Percentiles rank a stretch among this genome's conserved stretches.
Evolutionary conservation across 2,888 invertebrate species (phyloP).

Genomic region (Artemia sinica): DNA sequence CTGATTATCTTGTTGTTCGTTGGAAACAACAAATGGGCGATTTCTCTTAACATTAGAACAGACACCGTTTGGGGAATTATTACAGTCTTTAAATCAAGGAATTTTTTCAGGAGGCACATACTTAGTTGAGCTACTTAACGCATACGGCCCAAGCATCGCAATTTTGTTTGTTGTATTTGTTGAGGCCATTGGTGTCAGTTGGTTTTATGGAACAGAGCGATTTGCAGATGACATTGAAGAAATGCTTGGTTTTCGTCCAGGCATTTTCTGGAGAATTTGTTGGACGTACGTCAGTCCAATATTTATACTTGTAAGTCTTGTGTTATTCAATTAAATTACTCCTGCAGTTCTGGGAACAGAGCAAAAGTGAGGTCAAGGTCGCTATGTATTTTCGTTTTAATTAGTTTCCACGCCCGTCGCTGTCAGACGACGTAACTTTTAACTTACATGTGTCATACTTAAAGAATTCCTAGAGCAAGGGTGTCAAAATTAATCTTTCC

Average conservation of each 20-base stretch:
- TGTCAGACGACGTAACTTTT: too few relatives aligned
- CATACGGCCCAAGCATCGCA: constrained; percentile 69
- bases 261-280: constrained; percentile 60
- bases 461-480: too few relatives aligned
- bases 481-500: too few relatives aligned
- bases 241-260: constrained; percentile 64
- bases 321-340: neutral
- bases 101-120: constrained; percentile 55
- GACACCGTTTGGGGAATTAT: too few relatives aligned
- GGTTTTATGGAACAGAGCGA: constrained; percentile 68
- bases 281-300: constrained; percentile 75
- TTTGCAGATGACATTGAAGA: constrained; percentile 61
- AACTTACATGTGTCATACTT: too few relatives aligned
- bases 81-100: neutral
- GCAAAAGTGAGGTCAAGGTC: too few relatives aligned
- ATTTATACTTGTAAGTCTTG: constrained; percentile 49
- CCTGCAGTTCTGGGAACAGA: too few relatives aligned
- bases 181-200: constrained; percentile 72
- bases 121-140: constrained; percentile 66
- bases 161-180: constrained; percentile 79
- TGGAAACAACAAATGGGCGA: neutral
- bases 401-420: too few relatives aligned
- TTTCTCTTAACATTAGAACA: neutral
- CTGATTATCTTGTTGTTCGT: neutral
- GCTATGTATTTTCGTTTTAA: too few relatives aligned